These are phyloP conservation scores for Argyra leucocephala DNA, from an alignment of 2,888 invertebrate species.

Conservation along the genomic window DNA sequence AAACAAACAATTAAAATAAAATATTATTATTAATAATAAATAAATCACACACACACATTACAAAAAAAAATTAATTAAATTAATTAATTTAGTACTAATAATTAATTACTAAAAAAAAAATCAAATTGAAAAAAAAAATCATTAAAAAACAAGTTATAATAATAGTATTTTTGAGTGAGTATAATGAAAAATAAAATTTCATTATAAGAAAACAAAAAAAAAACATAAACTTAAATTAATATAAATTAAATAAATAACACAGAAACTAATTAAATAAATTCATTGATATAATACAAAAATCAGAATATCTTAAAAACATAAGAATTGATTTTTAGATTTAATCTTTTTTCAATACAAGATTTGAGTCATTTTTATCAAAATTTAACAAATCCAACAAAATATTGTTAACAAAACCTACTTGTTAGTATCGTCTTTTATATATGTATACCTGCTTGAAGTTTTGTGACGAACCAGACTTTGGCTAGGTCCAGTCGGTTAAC, in stretches of 20 bases:
- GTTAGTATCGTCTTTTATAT: too few relatives aligned
- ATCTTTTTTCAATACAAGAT: too few relatives aligned
- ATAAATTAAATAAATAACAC: constrained; percentile 15
- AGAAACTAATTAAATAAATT: constrained; percentile 17
- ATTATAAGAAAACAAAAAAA: constrained; percentile 16
- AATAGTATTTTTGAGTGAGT: constrained; percentile 20
- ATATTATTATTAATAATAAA: not conserved
- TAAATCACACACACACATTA: constrained; percentile 13
- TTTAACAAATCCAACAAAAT: too few relatives aligned
- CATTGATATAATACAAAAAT: too few relatives aligned
- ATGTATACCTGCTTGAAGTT: too few relatives aligned
- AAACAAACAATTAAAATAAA: constrained; percentile 12
- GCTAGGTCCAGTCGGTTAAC: too few relatives aligned
- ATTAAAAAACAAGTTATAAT: constrained; percentile 14
- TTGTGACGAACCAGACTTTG: too few relatives aligned
- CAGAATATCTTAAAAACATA: constrained; percentile 17
- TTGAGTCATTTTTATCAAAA: too few relatives aligned
- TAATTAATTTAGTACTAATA: constrained; percentile 22
- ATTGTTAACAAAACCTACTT: too few relatives aligned
- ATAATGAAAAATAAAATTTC: constrained; percentile 23
- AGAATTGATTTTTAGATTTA: constrained; percentile 20
- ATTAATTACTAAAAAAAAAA: constrained; percentile 19
- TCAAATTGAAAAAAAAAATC: constrained; percentile 9
- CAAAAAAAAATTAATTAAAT: constrained; percentile 18
- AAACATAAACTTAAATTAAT: constrained; percentile 11